Conservation (phyloP, 2,888 invertebrate species). For the Fragum sueziense region DNA sequence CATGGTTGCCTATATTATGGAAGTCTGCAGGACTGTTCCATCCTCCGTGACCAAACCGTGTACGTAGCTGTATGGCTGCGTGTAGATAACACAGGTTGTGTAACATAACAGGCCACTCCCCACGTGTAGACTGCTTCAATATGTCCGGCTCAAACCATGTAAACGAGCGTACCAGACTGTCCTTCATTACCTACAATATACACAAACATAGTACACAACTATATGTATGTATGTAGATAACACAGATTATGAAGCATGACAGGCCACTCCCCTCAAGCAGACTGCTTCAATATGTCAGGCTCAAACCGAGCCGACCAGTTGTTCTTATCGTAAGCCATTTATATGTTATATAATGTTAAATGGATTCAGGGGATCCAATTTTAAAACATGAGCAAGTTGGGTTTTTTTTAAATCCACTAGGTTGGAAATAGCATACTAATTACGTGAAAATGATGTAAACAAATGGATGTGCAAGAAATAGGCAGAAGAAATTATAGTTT, state of each 20-base stretch:
- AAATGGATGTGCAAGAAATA: no score
- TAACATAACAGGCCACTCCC: constrained; percentile 81
- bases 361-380: no score
- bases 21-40: constrained; percentile 80
- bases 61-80: constrained; percentile 78
- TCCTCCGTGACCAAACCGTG: constrained; percentile 79
- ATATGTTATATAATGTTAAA: no score
- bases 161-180: constrained; percentile 78
- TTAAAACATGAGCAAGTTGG: no score
- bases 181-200: constrained; percentile 81
- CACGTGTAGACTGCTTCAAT: constrained; percentile 74
- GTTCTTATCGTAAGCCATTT: no score
- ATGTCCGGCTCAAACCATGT: constrained; percentile 79
- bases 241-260: constrained; percentile 81
- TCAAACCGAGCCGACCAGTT: constrained; percentile 80
- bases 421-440: no score
- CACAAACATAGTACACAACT: constrained; percentile 78
- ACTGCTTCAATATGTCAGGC: constrained; percentile 78
- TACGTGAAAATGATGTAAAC: no score
- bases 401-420: no score
- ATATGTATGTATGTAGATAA: constrained; percentile 80
- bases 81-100: constrained; percentile 82
- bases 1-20: constrained; percentile 72
- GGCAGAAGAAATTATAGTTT: no score
- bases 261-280: constrained; percentile 78